Base-by-base conservation (phyloP, 2,888 invertebrate genomes). In the Podabrus alpinus region DNA sequence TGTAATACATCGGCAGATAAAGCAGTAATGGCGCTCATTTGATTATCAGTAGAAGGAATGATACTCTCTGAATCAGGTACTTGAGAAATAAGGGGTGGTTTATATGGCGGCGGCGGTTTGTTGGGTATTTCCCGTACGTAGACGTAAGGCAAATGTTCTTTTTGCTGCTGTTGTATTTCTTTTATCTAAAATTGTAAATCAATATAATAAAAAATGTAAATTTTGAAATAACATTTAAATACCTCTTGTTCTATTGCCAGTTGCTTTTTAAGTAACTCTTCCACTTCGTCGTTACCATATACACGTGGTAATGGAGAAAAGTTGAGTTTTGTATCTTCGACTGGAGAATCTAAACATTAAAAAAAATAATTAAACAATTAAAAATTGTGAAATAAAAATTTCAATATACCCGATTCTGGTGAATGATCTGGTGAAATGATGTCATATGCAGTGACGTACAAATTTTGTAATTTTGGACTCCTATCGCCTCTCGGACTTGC, bases 81-180 rank as follows among this genome's bases (percentile, higher is more conserved):
- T 60, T 84, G 82, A 16, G 86, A 84, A 1, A 81, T 80, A 59
- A 84, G 81, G 0, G 92, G 93, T 9, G 93, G 92, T 0, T 92
- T 92, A 85, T 94, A 94, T 0, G 94, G 94, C 0, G 94, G 94
- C 1, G 94, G 94, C 10, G 94, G 93, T 83, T 93, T 93, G 84
- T 93, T 93, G 5, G 93, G 93, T 77, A 93, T 92, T 86, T 92
- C 92, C 66, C 93, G 86, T 62, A 91, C 87, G 84, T 88, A 92
- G 80, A 87, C 87, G 83, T 88, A 91, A 62, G 90, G 88, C 15
- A 88, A 86, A 79, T 89, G 88, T 75, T 89, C 89, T 72, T 90
- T 89, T 72, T 88, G 88, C 80, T 89, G 88, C 73, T 87, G 88
- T 82, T 91, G 90, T 17, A 91, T 86, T 82, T 90, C 89, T 82